Evolutionary conservation across 2,797 vertebrate species (phyloP), one percentile per base, ranked within the genome.

Genomic region (Botia almorhae): DNA sequence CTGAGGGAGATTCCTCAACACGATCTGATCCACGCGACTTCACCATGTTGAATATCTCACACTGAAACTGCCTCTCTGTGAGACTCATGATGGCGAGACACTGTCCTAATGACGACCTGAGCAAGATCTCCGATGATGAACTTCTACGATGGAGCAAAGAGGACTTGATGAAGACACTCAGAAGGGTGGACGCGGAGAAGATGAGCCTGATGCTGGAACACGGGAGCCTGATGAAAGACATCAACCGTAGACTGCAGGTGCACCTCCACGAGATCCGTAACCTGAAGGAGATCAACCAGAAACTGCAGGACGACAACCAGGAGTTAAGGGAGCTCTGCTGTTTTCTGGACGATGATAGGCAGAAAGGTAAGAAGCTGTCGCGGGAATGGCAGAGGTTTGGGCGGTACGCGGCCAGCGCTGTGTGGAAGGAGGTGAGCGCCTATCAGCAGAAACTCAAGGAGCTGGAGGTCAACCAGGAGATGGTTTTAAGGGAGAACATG

Each of bases 331-430:
- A 96, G 85, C 94, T 96, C 78, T 96, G 95, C 89, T 96, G 96
- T 87, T 96, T 96, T 86, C 86, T 96, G 86, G 96, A 96, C 70
- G 96, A 96, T 61, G 96, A 96, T 88, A 85, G 96, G 86, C 96
- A 96, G 83, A 96, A 96, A 86, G 95, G 95, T 82, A 96, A 95
- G 86, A 95, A 94, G 88, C 92, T 96, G 86, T 94, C 94, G 56
- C 92, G 96, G 85, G 96, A 96, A 92, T 96, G 96, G 96, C 96
- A 96, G 92, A 90, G 95, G 65, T 96, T 96, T 69, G 96, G 96
- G 78, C 91, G 94, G 82, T 93, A 95, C 92, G 93, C 95, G 53
- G 95, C 95, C 77, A 89, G 92, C 13, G 93, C 91, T 43, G 88
- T 96, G 92, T 96, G 95, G 95, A 95, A 96, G 88, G 96, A 96